Conservation (phyloP, 35 echinoderm and acorn worm species). For the Heliocidaris tuberculata region DNA sequence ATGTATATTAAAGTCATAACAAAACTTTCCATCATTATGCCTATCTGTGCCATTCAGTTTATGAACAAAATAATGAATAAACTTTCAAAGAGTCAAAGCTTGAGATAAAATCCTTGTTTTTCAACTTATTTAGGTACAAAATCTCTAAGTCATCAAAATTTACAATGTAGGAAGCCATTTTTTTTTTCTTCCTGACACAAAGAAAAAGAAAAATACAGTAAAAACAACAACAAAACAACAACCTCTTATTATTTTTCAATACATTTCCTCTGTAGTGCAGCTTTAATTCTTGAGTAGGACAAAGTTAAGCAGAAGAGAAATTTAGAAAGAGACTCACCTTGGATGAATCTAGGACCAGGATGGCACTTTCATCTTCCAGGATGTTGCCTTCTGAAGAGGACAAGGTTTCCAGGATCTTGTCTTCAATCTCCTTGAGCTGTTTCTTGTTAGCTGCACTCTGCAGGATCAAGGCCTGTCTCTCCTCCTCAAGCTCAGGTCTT, state of each 20-base stretch:
- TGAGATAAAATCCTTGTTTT: too few species aligned
- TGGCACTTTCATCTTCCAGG: constrained; percentile 93
- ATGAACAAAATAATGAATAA: too few species aligned
- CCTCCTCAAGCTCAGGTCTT: constrained; percentile 96
- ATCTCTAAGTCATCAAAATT: background rate
- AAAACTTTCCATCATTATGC: too few species aligned
- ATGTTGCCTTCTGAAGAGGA: constrained; percentile 99
- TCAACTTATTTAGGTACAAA: too few species aligned
- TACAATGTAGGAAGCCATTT: background rate
- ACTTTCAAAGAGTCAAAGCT: too few species aligned
- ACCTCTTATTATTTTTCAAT: too few species aligned
- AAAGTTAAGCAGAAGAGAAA: background rate
- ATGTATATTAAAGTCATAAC: too few species aligned
- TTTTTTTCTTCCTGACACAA: background rate
- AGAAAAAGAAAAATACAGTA: too few species aligned
- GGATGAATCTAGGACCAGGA: constrained; percentile 91
- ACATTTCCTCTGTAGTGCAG: too few species aligned
- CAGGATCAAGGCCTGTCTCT: constrained; percentile 86
- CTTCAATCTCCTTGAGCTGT: constrained; percentile 99
- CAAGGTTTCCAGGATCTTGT: constrained; percentile 96
- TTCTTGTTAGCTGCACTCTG: constrained; percentile 98
- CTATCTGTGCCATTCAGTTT: too few species aligned
- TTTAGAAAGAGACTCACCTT: constrained; percentile 56
- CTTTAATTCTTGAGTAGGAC: background rate
- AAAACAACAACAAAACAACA: too few species aligned